Base-by-base conservation (phyloP, 2,888 invertebrate genomes). In the Ecdyonurus torrentis region DNA sequence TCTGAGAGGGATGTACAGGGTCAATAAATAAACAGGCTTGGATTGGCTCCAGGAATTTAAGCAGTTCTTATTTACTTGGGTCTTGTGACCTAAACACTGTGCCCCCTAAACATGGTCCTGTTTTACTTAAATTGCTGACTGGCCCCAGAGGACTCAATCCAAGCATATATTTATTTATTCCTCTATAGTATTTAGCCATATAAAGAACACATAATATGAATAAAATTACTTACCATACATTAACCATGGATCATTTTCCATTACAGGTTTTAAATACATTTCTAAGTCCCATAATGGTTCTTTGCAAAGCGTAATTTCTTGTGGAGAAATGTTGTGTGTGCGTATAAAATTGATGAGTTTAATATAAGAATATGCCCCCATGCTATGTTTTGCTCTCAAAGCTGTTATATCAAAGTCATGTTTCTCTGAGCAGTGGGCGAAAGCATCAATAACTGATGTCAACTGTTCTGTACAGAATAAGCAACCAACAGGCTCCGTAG, bases 331-430 rank as follows among this genome's bases (percentile, higher is more conserved):
- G 66, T 83, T 83, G 61, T 83, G 79, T 18, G 75, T 78, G 68
- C 89, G 82, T 65, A 91, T 85, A 70, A 83, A 92, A 75, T 91
- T 92, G 1, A 92, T 82, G 70, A 92, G 74, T 70, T 76, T 70
- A 19, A 74, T 74, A 64, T 70, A 74, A 10, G 67, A 85, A 74
- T 91, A 90, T 70, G 86, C 86, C 72, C 91, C 90, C 82, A 91
- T 85, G 68, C 81, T 81, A 70, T 85, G 84, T 71, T 83, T 86
- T 2, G 73, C 73, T 73, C 88, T 87, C 52, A 91, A 75, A 60
- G 75, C 74, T 3, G 78, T 74, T 63, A 91, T 75, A 71, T 83
- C 81, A 67, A 91, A 84, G 62, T 79, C 78, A 70, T 91, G 91
- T 19, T 71, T 74, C 2, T 73, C 72, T 66, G 81, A 80, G 66